Base-by-base conservation (phyloP, 2,113 vertebrate species). In the Puntigrus tetrazona region DNA sequence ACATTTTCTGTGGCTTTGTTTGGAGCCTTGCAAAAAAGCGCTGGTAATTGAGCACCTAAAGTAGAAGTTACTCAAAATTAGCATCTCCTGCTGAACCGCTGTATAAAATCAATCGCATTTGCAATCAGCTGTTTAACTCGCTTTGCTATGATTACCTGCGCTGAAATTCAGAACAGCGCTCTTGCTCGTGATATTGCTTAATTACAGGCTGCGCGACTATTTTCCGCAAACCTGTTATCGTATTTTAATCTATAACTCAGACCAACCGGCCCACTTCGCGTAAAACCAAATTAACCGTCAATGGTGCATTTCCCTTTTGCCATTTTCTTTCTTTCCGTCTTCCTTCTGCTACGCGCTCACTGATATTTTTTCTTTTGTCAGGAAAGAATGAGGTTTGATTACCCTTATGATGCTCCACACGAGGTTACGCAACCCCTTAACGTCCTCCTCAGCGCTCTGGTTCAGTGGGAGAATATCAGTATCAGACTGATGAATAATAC, bases 401-500 rank as follows among this genome's bases (percentile, higher is more conserved):
- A 80, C 41, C 41, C 41, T 50, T 34, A 67, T 0, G 9, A 47
- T 67, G 16, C 45, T 67, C 14, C 8, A 5, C 61, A 65, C 10
- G 50, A 67, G 61, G 38, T 20, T 67, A 29, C 22, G 41, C 59
- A 34, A 61, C 11, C 55, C n/a, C 22, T 27, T 10, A 14, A 13
- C 20, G 9, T 34, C 45, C 47, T 29, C 45, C n/a, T 78, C 55
- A 41, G 38, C n/a, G 5, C 55, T 25, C 25, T 27, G 14, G 52
- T 79, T 65, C 59, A 63, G 78, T 47, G 59, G 27, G 9, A 45
- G 59, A 80, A 47, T 80, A 65, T 80, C 77, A 79, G 77, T 63
- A 43, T 61, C 77, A 79, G 52, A 29, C 78, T 47, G 41, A 67
- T 65, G 59, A 67, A 80, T 80, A 80, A 67, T 80, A 80, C 27